phyloP scores from a whole-genome alignment of 2,113 vertebrate species.

The Blennius ocellaris region DNA sequence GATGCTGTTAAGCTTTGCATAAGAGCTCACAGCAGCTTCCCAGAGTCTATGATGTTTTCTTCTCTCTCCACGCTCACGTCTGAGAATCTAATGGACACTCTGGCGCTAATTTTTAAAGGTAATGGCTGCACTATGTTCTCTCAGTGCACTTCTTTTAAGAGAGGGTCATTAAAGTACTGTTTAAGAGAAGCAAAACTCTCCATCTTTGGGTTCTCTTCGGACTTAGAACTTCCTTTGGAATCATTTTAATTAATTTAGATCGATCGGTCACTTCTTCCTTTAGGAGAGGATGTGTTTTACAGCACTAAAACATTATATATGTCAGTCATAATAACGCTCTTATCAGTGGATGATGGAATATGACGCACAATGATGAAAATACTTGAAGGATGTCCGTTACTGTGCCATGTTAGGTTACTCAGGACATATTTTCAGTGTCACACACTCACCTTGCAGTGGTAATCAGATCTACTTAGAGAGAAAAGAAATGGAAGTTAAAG shows the following conservation, averaged over 20 bases:
- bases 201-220: background rate
- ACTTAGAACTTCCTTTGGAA: background rate
- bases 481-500: too few species aligned
- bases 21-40: conserved; percentile 80
- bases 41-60: conserved; percentile 83
- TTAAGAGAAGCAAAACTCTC: too few species aligned
- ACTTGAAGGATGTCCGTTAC: too few species aligned
- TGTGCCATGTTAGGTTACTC: too few species aligned
- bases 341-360: background rate
- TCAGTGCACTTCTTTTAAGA: background rate
- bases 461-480: too few species aligned
- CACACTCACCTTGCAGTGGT: too few species aligned
- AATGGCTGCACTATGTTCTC: conserved; percentile 28
- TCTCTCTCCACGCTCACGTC: conserved; percentile 66
- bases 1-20: conserved; percentile 86
- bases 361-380: background rate
- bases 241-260: background rate
- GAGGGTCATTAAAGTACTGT: background rate
- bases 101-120: conserved; percentile 91
- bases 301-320: background rate
- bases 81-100: conserved; percentile 78
- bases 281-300: background rate
- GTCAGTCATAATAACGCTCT: too few species aligned
- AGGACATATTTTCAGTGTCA: too few species aligned
- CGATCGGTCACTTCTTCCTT: background rate